A percentile compares a stretch with the other conserved stretches of the same genome.
phyloP scores from a whole-genome alignment of 1,140 invertebrate species.

The Formica selysi region DNA sequence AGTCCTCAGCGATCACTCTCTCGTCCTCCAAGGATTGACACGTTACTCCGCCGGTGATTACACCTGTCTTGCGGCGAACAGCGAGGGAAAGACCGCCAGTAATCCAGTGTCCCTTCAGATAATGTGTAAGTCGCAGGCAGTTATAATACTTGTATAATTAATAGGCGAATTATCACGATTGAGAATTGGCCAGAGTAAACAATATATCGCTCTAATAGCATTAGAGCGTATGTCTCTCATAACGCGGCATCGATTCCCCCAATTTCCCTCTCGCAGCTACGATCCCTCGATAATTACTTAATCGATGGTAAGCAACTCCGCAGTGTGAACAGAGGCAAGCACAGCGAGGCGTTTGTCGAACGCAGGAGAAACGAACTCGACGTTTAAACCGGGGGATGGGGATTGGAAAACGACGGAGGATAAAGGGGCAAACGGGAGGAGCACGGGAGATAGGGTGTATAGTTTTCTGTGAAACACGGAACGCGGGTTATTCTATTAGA shows the following conservation, averaged over 20 bases:
- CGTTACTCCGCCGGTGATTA: constrained; percentile 92
- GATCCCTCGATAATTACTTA: constrained; percentile 78
- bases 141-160: constrained; percentile 6
- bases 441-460: constrained; percentile 50
- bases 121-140: constrained; percentile 90
- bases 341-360: constrained; percentile 26
- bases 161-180: constrained; percentile 25
- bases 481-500: constrained; percentile 82
- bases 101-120: constrained; percentile 92
- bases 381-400: constrained; percentile 17
- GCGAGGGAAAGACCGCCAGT: constrained; percentile 93
- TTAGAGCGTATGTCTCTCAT: constrained; percentile 35
- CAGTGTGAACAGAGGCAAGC: constrained; percentile 47
- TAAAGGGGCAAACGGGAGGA: not conserved
- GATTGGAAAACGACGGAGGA: not conserved
- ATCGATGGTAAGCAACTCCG: constrained; percentile 76
- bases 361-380: constrained; percentile 51
- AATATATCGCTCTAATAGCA: constrained; percentile 34
- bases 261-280: constrained; percentile 70
- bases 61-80: constrained; percentile 93
- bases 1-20: constrained; percentile 93
- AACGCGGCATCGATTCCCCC: constrained; percentile 61
- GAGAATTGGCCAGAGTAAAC: constrained; percentile 24
- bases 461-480: constrained; percentile 76
- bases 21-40: constrained; percentile 94